Base-by-base conservation (phyloP, 1,140 invertebrate species). In the Eumeta japonica region DNA sequence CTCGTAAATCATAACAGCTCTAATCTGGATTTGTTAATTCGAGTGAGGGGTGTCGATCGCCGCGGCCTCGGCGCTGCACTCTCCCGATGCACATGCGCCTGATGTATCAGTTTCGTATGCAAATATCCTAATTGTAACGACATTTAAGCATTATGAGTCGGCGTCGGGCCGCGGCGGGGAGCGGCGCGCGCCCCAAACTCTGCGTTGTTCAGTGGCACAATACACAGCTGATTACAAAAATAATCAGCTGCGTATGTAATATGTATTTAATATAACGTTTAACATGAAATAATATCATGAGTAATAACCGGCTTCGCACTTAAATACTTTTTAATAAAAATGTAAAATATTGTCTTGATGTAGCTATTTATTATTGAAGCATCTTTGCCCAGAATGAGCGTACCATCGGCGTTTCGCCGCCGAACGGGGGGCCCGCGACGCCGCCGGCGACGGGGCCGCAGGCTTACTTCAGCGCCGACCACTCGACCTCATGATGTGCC, bases 41-140 rank as follows among this genome's bases (percentile, higher is more conserved):
- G n/a, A n/a, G n/a, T 30, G 28, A 9, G 5, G 12, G 5, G 28
- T 12, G 5, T 13, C 13, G 5, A 14, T 7, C 5, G 28, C 28
- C 28, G 13, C 28, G 12, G 7, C 28, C 5, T 30, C 28, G 7
- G 28, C 39, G 43, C 24, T 43, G 48, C 41, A 48, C 37, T 30
- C 12, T 30, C 28, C 11, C 10, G 16, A 36, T 41, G 39, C 43
- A 51, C 46, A 40, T 50, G 49, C 49, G 45, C 36, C 28, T 58
- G 62, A 65, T 61, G 52, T 52, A 62, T 61, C 45, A 35, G 35
- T 58, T 51, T 39, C 38, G 34, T 52, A 66, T 66, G 62, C 57
- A 63, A 60, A 66, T 63, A 32, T 30, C 35, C 53, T 63, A 64
- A 66, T 66, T 61, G 52, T 62, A 58, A 55, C 49, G 49, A 62